Evolutionary conservation across 1,140 invertebrate species (phyloP), one percentile per base, ranked within the genome.

Genomic region (Dysdera silvatica): DNA sequence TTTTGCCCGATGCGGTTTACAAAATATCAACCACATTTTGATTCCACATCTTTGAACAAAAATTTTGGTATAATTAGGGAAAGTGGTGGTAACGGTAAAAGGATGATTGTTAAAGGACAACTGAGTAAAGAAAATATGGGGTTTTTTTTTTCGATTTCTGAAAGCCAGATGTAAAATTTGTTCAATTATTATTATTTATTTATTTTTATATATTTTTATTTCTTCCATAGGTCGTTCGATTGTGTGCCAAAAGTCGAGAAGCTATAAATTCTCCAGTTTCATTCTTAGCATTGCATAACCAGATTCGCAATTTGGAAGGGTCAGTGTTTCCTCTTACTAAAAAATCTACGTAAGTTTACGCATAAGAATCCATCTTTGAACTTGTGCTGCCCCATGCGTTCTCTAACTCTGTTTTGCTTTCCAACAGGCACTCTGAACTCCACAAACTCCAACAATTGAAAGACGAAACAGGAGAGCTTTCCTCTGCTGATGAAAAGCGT

Each of bases 231-330:
- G 82, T 98, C 7, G 92, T 99, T 0, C 82, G 97, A 2, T 80
- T 99, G 1, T 99, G 95, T 77, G 96, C 97, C 12, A 99, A 99
- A 77, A 96, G 93, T 2, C 82, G 97, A 37, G 97, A 99, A 77
- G 94, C 95, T 0, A 95, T 99, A 69, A 96, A 98, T 73, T 98
- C 95, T 0, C 91, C 93, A 0, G 95, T 99, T 0, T 93, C 92
- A 33, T 99, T 99, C 74, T 76, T 99, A 28, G 92, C 96, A 0
- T 77, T 99, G 4, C 97, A 99, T 74, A 96, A 98, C 76, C 97
- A 99, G 74, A 92, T 98, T 6, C 84, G 94, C 41, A 95, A 91
- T 45, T 84, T 98, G 80, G 91, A 93, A 64, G 79, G 78, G 78
- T 82, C 72, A 73, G 74, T 66, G 24, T 61, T 28, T 55, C 35